Evolutionary conservation across 2,888 invertebrate species (phyloP).

Genomic region (Acanthopleura granulata): DNA sequence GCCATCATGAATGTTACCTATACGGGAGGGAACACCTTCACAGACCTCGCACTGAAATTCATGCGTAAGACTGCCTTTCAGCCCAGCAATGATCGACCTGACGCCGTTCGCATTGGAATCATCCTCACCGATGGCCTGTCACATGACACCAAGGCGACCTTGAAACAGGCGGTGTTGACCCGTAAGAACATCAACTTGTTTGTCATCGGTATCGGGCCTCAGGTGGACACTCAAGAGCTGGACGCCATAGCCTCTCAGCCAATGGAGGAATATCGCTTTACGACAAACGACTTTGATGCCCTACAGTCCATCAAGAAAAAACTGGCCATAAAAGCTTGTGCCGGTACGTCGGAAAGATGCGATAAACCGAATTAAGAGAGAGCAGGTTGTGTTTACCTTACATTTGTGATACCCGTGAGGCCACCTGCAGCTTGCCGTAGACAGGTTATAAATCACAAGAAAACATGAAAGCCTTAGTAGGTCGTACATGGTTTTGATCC

Average conservation of each 20-base stretch:
- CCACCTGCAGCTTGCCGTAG: no score
- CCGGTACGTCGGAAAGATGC: neutral
- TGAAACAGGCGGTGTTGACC: conserved; percentile 41
- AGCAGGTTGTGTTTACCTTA: no score
- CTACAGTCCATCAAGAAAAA: conserved; percentile 54
- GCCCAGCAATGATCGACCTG: conserved; percentile 26
- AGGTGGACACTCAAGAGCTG: conserved; percentile 52
- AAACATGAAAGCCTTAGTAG: no score
- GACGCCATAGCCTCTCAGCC: conserved; percentile 56
- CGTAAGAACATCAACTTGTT: conserved; percentile 57
- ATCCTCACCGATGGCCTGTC: conserved; percentile 60
- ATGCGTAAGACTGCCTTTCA: neutral
- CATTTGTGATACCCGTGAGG: no score
- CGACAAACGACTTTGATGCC: conserved; percentile 54
- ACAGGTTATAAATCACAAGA: no score
- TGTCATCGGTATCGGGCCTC: conserved; percentile 61
- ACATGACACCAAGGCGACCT: conserved; percentile 41
- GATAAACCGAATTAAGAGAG: no score
- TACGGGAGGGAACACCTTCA: conserved; percentile 4
- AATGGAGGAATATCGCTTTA: conserved; percentile 51
- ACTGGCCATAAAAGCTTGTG: conserved; percentile 53
- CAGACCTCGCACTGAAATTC: neutral
- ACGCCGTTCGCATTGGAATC: conserved; percentile 51
- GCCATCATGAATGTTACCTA: conserved; percentile 6
- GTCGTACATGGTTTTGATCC: no score